A percentile compares a stretch with the other conserved stretches of the same genome.
Conservation (phyloP, 1,140 invertebrate genomes). For the Ruditapes philippinarum region DNA sequence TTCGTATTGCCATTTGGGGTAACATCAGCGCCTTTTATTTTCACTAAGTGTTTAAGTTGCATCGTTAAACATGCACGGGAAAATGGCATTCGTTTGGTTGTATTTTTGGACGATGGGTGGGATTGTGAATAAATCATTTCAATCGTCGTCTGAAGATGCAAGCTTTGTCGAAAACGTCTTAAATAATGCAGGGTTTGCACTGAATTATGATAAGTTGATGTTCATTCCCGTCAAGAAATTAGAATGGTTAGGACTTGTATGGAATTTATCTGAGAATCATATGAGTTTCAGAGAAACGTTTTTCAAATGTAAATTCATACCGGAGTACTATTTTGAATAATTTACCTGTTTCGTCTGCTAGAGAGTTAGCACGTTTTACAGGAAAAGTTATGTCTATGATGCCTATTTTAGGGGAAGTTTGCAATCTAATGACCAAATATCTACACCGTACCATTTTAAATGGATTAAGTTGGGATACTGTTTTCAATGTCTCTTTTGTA, state of each 20-base stretch:
- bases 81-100: constrained; percentile 23
- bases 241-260: constrained; percentile 24
- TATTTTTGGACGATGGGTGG: constrained; percentile 62
- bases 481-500: background rate
- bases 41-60: constrained; percentile 50
- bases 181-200: constrained; percentile 29
- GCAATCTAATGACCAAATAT: constrained; percentile 25
- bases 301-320: background rate
- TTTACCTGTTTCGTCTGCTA: background rate
- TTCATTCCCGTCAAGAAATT: constrained; percentile 17
- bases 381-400: constrained; percentile 38
- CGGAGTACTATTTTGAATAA: background rate
- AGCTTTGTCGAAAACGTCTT: background rate
- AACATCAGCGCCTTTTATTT: constrained; percentile 34
- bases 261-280: constrained; percentile 9
- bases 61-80: constrained; percentile 50
- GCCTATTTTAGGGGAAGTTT: constrained; percentile 45
- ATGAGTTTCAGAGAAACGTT: constrained; percentile 2
- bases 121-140: background rate
- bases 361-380: constrained; percentile 33
- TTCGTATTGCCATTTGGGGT: constrained; percentile 51
- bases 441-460: constrained; percentile 22
- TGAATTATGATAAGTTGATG: constrained; percentile 49
- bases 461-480: background rate
- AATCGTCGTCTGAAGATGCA: background rate